Conservation (phyloP, 2,113 vertebrate species). For the Perca fluviatilis region DNA sequence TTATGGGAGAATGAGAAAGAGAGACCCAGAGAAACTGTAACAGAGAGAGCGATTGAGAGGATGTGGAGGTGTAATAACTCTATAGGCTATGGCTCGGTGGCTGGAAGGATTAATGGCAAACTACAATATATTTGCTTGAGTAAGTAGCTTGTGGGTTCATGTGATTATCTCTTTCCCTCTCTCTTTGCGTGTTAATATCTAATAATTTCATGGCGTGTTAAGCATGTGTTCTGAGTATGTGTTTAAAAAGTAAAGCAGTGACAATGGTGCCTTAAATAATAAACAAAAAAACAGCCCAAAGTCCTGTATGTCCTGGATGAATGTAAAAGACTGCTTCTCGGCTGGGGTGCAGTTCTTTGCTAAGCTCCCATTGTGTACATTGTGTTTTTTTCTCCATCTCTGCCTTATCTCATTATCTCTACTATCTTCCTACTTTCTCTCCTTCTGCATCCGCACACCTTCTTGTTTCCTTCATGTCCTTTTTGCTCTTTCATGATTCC, state of each 20-base stretch:
- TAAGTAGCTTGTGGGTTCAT: slow-evolving; percentile 31
- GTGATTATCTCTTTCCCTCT: slow-evolving; percentile 26
- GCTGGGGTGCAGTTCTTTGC: background rate
- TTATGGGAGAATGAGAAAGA: slow-evolving; percentile 25
- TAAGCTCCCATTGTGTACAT: background rate
- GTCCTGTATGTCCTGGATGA: background rate
- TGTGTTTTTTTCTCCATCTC: background rate
- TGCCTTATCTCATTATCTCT: background rate
- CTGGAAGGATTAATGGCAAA: slow-evolving; percentile 33
- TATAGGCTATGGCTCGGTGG: slow-evolving; percentile 40
- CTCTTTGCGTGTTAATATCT: slow-evolving; percentile 54
- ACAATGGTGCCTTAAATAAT: background rate
- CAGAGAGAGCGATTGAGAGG: slow-evolving; percentile 2
- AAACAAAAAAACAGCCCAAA: background rate
- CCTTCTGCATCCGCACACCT: background rate
- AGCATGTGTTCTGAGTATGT: slow-evolving; percentile 22
- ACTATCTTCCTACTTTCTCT: background rate
- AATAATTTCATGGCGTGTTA: slow-evolving; percentile 41
- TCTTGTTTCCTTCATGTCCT: background rate
- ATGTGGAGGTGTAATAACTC: slow-evolving; percentile 45
- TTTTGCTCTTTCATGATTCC: slow-evolving; percentile 11
- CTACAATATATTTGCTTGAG: slow-evolving; percentile 46
- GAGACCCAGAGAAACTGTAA: slow-evolving; percentile 5
- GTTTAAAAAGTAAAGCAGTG: slow-evolving; percentile 37
- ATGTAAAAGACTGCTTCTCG: background rate